phyloP scores from a whole-genome alignment of 1,140 invertebrate genomes.

The Listronotus oregonensis region DNA sequence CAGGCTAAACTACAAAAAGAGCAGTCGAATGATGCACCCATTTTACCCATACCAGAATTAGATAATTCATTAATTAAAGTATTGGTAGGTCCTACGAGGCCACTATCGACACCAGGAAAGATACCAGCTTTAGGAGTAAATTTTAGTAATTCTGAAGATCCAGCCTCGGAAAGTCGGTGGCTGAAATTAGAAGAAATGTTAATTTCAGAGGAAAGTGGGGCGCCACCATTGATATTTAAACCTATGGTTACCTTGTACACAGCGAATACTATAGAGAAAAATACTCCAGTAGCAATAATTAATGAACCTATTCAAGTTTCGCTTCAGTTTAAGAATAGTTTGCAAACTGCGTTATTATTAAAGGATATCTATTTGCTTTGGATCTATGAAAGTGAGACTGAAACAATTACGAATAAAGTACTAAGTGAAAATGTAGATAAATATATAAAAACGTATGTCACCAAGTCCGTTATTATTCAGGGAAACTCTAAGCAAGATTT shows the following conservation, averaged over 20 bases:
- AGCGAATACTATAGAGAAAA: conserved; percentile 67
- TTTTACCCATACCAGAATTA: conserved; percentile 71
- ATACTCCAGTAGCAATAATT: conserved; percentile 71
- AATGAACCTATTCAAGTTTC: conserved; percentile 82
- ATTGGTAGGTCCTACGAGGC: conserved; percentile 63
- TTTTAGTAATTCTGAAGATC: conserved; percentile 43
- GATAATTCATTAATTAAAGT: conserved; percentile 70
- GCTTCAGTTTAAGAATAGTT: conserved; percentile 76
- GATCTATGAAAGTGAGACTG: conserved; percentile 65
- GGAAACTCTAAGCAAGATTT: conserved; percentile 54
- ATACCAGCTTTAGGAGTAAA: conserved; percentile 56
- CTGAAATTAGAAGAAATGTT: conserved; percentile 78
- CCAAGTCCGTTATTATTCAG: conserved; percentile 54
- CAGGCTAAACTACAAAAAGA: conserved; percentile 42
- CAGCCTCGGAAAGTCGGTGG: conserved; percentile 63
- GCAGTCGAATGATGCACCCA: conserved; percentile 35
- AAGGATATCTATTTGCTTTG: conserved; percentile 80
- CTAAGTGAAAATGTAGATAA: conserved; percentile 50
- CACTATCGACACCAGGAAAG: conserved; percentile 58
- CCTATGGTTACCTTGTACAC: conserved; percentile 74
- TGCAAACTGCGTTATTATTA: conserved; percentile 76
- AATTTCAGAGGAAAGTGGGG: conserved; percentile 70
- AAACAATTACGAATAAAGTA: conserved; percentile 52
- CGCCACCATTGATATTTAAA: conserved; percentile 77
- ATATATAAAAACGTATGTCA: conserved; percentile 56